Conservation (phyloP, 2,113 vertebrate genomes). For the Trochalopteron elliotii region DNA sequence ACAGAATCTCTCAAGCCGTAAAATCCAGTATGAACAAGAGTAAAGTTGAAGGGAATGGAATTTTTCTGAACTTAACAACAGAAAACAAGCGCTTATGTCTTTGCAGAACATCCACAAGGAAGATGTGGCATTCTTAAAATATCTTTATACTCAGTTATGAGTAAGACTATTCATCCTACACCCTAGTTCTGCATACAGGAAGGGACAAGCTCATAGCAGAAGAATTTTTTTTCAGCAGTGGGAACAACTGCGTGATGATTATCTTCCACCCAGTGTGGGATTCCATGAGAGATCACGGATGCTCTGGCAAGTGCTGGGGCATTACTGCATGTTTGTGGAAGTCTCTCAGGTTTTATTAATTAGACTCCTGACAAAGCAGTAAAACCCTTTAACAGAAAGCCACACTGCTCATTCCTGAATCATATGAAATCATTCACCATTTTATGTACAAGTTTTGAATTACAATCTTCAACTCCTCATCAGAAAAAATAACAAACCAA, state of each 20-base stretch:
- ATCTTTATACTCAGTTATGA: not conserved
- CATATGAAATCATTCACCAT: constrained; percentile 54
- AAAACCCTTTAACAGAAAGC: constrained; percentile 25
- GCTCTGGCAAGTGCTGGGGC: not conserved
- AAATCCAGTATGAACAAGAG: not conserved
- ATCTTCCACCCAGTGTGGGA: not conserved
- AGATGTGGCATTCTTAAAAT: constrained; percentile 1
- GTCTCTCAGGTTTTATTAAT: constrained; percentile 57
- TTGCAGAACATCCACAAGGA: not conserved
- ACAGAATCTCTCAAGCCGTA: not conserved
- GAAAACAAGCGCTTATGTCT: not conserved
- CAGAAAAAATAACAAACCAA: constrained; percentile 51
- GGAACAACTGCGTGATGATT: constrained; percentile 31
- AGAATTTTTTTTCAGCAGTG: not conserved
- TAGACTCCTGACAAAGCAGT: not conserved
- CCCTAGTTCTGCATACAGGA: not conserved
- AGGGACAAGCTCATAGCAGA: constrained; percentile 25
- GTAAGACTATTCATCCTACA: not conserved
- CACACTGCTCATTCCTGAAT: constrained; percentile 29
- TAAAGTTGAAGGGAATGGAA: not conserved
- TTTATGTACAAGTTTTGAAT: constrained; percentile 65
- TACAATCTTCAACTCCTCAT: constrained; percentile 66
- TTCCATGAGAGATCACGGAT: not conserved
- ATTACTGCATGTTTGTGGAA: not conserved
- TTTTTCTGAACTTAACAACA: not conserved